A percentile compares a stretch with the other conserved stretches of the same genome.
These are phyloP conservation scores for Acleris cristana DNA, from an alignment of 2,888 invertebrate genomes.

Conservation along the genomic window DNA sequence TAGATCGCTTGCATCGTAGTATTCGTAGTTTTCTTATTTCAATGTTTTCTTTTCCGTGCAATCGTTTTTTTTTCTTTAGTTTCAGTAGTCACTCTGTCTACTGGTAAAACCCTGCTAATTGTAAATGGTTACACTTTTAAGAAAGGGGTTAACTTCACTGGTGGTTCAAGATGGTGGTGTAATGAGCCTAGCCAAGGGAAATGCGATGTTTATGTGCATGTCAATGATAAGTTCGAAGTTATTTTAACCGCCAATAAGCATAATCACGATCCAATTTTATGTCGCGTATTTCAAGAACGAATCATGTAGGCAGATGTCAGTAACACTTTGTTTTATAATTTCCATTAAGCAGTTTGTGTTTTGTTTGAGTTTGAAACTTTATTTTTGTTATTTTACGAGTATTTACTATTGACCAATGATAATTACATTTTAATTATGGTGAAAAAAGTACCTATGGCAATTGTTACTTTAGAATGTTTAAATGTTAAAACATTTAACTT, in stretches of 20 bases:
- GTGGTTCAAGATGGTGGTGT: slow-evolving; percentile 65
- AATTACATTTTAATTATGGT: no score
- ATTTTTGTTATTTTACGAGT: slow-evolving; percentile 3
- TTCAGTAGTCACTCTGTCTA: slow-evolving; percentile 65
- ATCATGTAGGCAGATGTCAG: slow-evolving; percentile 52
- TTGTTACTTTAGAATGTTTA: no score
- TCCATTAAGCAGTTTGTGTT: neutral
- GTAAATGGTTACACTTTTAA: slow-evolving; percentile 72
- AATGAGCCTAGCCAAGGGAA: slow-evolving; percentile 60
- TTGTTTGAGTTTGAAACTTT: neutral
- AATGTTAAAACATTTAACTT: no score
- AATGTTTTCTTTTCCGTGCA: slow-evolving; percentile 33
- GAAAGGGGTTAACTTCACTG: slow-evolving; percentile 54
- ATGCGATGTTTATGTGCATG: slow-evolving; percentile 64
- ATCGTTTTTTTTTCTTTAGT: slow-evolving; percentile 55
- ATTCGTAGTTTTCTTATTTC: no score
- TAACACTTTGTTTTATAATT: slow-evolving; percentile 15
- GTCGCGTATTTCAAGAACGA: slow-evolving; percentile 62
- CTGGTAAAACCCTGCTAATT: slow-evolving; percentile 63
- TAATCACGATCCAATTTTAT: slow-evolving; percentile 66
- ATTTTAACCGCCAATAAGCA: slow-evolving; percentile 59
- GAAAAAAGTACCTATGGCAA: no score
- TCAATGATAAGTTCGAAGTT: slow-evolving; percentile 66
- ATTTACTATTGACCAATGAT: neutral
- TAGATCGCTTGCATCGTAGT: slow-evolving; percentile 5